Percentiles rank a stretch among this genome's conserved stretches.
Conservation (phyloP, 2,113 vertebrate genomes). For the Xyliphius kryptos region DNA sequence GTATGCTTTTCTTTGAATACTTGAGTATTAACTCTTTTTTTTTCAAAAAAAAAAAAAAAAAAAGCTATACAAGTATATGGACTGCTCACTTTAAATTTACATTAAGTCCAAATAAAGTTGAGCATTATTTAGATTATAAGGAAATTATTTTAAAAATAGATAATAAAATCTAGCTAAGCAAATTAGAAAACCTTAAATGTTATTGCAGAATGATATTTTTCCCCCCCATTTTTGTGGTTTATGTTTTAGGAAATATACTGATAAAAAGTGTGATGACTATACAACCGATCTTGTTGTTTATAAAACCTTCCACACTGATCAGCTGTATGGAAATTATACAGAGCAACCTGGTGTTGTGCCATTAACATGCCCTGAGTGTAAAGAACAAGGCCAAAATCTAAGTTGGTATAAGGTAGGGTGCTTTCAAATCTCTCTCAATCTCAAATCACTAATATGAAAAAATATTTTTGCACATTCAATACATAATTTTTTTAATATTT, state of each 20-base stretch:
- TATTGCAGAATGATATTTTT: too few species aligned
- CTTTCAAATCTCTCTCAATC: too few species aligned
- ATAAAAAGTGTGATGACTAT: not conserved
- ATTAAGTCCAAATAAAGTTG: too few species aligned
- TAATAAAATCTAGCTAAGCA: not conserved
- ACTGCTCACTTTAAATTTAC: too few species aligned
- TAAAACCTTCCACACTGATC: conserved; percentile 9
- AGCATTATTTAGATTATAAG: not conserved
- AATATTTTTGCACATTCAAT: too few species aligned
- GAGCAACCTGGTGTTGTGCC: rapidly evolving
- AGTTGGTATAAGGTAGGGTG: conserved; percentile 29
- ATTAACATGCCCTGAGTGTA: not conserved
- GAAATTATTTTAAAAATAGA: not conserved
- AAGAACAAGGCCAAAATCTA: not conserved
- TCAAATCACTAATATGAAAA: too few species aligned
- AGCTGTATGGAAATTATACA: rapidly evolving
- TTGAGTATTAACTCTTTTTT: too few species aligned
- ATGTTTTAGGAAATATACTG: not conserved
- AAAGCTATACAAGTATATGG: too few species aligned
- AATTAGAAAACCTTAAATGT: too few species aligned
- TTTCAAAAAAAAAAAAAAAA: too few species aligned
- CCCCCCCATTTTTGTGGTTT: not conserved
- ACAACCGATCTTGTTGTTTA: conserved; percentile 4
- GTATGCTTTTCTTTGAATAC: too few species aligned
- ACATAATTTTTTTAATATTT: too few species aligned